Conservation (phyloP, 1,140 invertebrate species). For the Drosophila athabasca region DNA sequence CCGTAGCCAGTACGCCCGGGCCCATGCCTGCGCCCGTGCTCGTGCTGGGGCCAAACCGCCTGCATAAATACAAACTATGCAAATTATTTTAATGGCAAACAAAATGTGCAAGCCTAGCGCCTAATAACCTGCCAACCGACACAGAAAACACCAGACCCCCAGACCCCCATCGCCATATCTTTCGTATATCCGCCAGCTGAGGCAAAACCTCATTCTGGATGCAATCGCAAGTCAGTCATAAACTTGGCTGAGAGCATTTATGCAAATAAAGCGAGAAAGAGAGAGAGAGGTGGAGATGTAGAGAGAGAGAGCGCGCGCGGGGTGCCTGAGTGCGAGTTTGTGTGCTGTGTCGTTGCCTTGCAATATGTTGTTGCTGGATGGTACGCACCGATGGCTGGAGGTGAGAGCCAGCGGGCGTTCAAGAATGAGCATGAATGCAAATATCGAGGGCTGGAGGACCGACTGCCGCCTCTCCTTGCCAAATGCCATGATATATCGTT, state of each 20-base stretch:
- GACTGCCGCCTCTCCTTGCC: no score
- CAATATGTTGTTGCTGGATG: no score
- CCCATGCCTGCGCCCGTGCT: neutral
- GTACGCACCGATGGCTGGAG: no score
- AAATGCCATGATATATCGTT: no score
- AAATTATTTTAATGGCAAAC: conserved; percentile 73
- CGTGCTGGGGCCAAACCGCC: conserved; percentile 32
- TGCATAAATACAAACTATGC: conserved; percentile 67
- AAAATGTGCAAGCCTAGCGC: conserved; percentile 56
- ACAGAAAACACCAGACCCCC: conserved; percentile 19
- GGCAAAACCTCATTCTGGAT: conserved; percentile 31
- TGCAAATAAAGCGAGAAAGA: conserved; percentile 52
- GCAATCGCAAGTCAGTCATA: conserved; percentile 69
- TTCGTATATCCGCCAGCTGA: neutral
- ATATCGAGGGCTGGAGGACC: no score
- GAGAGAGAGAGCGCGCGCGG: no score
- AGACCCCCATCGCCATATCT: conserved; percentile 1
- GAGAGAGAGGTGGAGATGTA: neutral
- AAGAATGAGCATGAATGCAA: no score
- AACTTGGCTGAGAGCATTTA: conserved; percentile 65
- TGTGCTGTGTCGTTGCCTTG: neutral
- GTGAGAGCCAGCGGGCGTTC: no score
- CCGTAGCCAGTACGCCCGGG: neutral
- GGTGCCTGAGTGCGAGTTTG: conserved; percentile 18
- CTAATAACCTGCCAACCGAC: conserved; percentile 59